Conservation (phyloP, 2,888 invertebrate species). For the Caenorhabditis japonica region DNA sequence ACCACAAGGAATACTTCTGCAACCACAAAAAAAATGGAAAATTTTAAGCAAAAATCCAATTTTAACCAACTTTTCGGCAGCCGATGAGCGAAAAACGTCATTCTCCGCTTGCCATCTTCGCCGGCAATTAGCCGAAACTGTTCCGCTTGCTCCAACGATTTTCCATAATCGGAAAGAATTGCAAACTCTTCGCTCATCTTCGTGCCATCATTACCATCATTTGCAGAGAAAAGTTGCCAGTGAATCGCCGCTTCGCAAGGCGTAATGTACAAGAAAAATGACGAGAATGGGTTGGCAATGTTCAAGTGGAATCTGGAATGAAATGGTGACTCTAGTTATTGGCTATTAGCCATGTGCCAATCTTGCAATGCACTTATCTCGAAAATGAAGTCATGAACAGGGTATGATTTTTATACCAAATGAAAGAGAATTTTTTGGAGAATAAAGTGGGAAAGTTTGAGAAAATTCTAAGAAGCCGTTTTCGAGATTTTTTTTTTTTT, state of each 20-base stretch:
- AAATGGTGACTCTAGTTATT: too few species aligned
- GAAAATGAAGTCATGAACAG: too few species aligned
- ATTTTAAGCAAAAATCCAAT: too few species aligned
- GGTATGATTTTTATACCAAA: too few species aligned
- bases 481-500: too few species aligned
- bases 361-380: too few species aligned
- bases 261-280: conserved; percentile 62
- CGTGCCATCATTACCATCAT: conserved; percentile 32
- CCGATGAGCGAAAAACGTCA: conserved; percentile 64
- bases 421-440: too few species aligned
- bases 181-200: conserved; percentile 26
- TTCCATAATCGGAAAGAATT: conserved; percentile 17
- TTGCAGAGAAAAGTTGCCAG: conserved; percentile 63
- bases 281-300: conserved; percentile 21
- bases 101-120: conserved; percentile 66
- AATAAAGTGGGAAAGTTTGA: too few species aligned
- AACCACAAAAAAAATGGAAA: conserved; percentile 1
- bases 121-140: conserved; percentile 62
- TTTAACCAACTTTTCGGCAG: conserved; percentile 41
- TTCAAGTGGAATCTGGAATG: conserved; percentile 36
- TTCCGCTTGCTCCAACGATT: conserved; percentile 26
- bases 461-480: too few species aligned
- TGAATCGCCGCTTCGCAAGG: conserved; percentile 69
- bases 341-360: too few species aligned
- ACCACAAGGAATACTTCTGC: conserved; percentile 41